phyloP scores from a whole-genome alignment of 2,797 vertebrate genomes.

The Cyclura pinguis region DNA sequence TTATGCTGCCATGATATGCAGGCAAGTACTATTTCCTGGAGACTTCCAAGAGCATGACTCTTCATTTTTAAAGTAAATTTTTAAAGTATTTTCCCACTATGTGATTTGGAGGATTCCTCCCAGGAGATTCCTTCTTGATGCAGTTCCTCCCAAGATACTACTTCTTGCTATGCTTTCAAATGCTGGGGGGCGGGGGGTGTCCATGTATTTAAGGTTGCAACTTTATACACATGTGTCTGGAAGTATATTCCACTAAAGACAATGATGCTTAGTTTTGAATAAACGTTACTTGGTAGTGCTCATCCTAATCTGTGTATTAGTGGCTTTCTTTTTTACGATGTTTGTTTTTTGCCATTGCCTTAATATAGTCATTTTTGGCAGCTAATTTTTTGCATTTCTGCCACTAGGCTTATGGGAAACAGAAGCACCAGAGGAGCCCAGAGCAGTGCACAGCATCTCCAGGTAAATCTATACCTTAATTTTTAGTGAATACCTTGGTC shows the following conservation, averaged over 20 bases:
- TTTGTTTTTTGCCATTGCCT: not conserved
- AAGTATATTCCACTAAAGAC: not conserved
- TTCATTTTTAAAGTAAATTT: too few relatives aligned
- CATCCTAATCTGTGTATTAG: not conserved
- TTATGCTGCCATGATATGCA: too few relatives aligned
- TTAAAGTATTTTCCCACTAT: too few relatives aligned
- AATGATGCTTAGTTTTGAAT: not conserved
- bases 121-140: too few relatives aligned
- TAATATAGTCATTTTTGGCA: not conserved
- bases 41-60: too few relatives aligned
- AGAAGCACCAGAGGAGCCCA: constrained; percentile 56
- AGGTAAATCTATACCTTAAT: constrained; percentile 55
- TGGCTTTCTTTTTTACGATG: not conserved
- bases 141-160: too few relatives aligned
- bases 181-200: not conserved
- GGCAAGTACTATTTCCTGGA: too few relatives aligned
- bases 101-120: too few relatives aligned
- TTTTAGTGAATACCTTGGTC: not conserved
- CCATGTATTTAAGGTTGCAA: not conserved
- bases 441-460: constrained; percentile 63
- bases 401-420: constrained; percentile 53
- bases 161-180: too few relatives aligned
- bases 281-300: not conserved
- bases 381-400: constrained; percentile 53
- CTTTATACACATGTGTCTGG: too few relatives aligned